These are phyloP conservation scores for Phylloscopus whistleri DNA, from an alignment of 2,113 vertebrate genomes.

Conservation along the genomic window DNA sequence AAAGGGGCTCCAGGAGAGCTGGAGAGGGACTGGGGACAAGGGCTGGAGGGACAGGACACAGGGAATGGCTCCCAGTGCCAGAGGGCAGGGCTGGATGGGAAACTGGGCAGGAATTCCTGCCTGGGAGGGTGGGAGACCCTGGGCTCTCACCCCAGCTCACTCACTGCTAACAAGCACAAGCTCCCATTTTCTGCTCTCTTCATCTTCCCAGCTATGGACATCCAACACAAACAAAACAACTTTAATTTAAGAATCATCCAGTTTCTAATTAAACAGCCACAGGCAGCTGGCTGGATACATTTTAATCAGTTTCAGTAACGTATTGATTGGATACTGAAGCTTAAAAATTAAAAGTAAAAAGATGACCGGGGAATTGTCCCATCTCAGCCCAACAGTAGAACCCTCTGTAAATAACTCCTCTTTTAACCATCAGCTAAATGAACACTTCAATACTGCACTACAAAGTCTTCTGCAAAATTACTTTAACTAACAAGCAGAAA, in stretches of 20 bases:
- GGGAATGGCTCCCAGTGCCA: too few species aligned
- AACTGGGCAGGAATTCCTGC: rapidly evolving
- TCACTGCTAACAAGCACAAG: background rate
- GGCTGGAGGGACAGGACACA: too few species aligned
- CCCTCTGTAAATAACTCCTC: constrained; percentile 87
- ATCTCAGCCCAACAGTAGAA: constrained; percentile 78
- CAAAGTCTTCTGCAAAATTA: constrained; percentile 90
- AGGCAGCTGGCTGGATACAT: constrained; percentile 85
- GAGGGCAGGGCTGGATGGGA: background rate
- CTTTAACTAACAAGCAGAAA: constrained; percentile 94
- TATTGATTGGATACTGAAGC: constrained; percentile 83
- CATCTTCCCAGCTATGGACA: constrained; percentile 48
- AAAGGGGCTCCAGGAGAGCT: background rate
- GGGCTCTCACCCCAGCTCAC: background rate
- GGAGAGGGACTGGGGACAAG: background rate
- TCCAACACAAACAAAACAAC: constrained; percentile 67
- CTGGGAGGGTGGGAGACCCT: background rate
- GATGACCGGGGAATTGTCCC: constrained; percentile 85
- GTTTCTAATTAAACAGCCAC: constrained; percentile 83
- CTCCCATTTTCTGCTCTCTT: constrained; percentile 23
- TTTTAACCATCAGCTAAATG: constrained; percentile 89
- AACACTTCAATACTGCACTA: constrained; percentile 84
- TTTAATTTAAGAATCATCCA: constrained; percentile 86
- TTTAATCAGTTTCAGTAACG: constrained; percentile 86
- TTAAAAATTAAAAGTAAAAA: constrained; percentile 86